Evolutionary conservation across 1,140 invertebrate genomes (phyloP).

Genomic region (Spodoptera frugiperda): DNA sequence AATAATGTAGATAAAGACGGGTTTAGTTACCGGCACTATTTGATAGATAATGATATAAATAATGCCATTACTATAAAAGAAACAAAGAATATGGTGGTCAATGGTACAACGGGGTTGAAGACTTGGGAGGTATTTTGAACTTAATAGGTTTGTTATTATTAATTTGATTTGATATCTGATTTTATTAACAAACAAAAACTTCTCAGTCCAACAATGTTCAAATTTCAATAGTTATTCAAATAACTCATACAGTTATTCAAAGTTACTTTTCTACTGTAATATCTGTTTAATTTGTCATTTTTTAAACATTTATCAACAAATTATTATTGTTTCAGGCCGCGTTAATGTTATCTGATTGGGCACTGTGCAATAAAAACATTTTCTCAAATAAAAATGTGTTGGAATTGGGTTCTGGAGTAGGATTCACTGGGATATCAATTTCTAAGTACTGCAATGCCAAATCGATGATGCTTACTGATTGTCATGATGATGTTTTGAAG

Average conservation of each 20-base stretch:
- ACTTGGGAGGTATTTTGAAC: conserved; percentile 78
- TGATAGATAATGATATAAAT: conserved; percentile 62
- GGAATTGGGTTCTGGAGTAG: conserved; percentile 79
- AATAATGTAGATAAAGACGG: conserved; percentile 47
- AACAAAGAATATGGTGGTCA: conserved; percentile 79
- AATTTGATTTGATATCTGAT: too few relatives aligned
- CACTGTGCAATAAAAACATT: conserved; percentile 63
- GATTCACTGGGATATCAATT: conserved; percentile 76
- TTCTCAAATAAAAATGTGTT: conserved; percentile 70
- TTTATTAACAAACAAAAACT: too few relatives aligned
- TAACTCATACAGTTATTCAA: too few relatives aligned
- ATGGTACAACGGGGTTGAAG: conserved; percentile 79
- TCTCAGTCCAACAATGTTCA: too few relatives aligned
- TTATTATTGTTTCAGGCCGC: conserved; percentile 69
- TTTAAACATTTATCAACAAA: not conserved
- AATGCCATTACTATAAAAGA: conserved; percentile 73
- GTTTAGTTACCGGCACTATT: conserved; percentile 73
- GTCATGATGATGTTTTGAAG: conserved; percentile 73
- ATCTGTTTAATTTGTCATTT: not conserved
- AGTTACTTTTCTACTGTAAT: too few relatives aligned
- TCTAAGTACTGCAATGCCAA: conserved; percentile 68
- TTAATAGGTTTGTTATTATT: conserved; percentile 27
- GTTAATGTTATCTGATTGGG: conserved; percentile 76
- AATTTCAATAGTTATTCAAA: too few relatives aligned
- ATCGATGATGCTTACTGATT: conserved; percentile 70